Evolutionary conservation across 2,113 vertebrate species (phyloP), one percentile per base, ranked within the genome.

Genomic region (Syngnathus typhle): DNA sequence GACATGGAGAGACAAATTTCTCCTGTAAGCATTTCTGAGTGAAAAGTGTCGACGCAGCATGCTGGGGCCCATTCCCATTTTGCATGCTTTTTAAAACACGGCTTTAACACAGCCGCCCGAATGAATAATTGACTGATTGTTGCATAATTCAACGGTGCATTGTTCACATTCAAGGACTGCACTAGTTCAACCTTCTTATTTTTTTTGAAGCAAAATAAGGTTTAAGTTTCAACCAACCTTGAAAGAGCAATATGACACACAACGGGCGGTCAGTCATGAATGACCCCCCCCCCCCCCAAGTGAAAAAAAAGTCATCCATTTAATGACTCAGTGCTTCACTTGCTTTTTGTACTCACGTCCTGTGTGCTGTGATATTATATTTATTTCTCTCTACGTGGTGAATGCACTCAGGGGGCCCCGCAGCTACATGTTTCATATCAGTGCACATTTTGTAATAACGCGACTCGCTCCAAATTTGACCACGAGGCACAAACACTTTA

Each of bases 91-190:
- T 95, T 94, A 95, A 95, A 95, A 94, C 94, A 88, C 89, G 91
- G 93, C 92, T 91, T 91, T 95, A 94, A 95, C 93, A 87, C 91
- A 92, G 91, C 89, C 90, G 89, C 89, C 86, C 89, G 93, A 91
- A 99, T 99, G 96, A 99, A 98, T 99, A 99, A 99, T 99, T 96
- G 95, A 99, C 96, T 95, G 95, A 95, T 98, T 93, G 91, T 94
- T 99, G 96, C 96, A 98, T 99, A 98, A 99, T 99, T 99, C 96
- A 99, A 93, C 90, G 92, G 90, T 92, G 93, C 95, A 93, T 96
- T 98, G 95, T 97, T 94, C 94, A 96, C 95, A 96, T 94, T 94
- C 95, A 99, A 96, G 95, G 95, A 95, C 95, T 94, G 90, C 93
- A 93, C 95, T 94, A 94, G 96, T 95, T 96, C 93, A 93, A 93